Conservation (phyloP, 1,140 invertebrate genomes). For the Bombus cullumanus region DNA sequence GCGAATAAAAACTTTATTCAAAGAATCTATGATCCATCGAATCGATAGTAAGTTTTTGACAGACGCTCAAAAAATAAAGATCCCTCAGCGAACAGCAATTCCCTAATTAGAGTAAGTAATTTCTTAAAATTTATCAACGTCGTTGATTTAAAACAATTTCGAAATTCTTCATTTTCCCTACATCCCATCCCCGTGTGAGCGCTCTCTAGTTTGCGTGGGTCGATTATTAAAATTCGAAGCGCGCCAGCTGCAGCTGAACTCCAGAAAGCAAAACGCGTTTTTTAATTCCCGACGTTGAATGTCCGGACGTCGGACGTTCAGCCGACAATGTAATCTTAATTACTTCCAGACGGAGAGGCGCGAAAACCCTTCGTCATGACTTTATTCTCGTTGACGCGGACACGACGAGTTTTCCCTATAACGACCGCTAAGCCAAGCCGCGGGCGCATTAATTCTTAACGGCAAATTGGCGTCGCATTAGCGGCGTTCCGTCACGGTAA, state of each 20-base stretch:
- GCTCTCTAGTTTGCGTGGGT: neutral
- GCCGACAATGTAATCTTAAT: constrained; percentile 47
- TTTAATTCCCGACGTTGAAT: constrained; percentile 2
- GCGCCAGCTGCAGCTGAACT: neutral
- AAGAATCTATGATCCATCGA: too few species aligned
- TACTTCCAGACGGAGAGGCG: constrained; percentile 21
- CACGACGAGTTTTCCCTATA: constrained; percentile 45
- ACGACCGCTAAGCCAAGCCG: constrained; percentile 47
- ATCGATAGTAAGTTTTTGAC: too few species aligned
- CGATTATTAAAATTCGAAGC: constrained; percentile 24
- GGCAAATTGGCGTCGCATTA: constrained; percentile 72
- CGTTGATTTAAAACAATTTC: neutral
- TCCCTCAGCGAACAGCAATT: neutral
- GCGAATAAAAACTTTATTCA: neutral
- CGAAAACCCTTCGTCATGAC: constrained; percentile 33
- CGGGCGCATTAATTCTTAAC: constrained; percentile 70
- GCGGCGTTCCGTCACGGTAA: constrained; percentile 66
- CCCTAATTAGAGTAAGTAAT: neutral
- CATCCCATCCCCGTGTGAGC: neutral
- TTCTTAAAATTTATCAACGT: neutral
- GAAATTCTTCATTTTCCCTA: neutral
- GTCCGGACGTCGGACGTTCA: neutral
- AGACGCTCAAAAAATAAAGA: neutral
- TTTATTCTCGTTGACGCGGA: constrained; percentile 58
- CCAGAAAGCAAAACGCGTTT: neutral